These are phyloP conservation scores for Crenichthys baileyi DNA, from an alignment of 2,797 vertebrate genomes.

Conservation along the genomic window DNA sequence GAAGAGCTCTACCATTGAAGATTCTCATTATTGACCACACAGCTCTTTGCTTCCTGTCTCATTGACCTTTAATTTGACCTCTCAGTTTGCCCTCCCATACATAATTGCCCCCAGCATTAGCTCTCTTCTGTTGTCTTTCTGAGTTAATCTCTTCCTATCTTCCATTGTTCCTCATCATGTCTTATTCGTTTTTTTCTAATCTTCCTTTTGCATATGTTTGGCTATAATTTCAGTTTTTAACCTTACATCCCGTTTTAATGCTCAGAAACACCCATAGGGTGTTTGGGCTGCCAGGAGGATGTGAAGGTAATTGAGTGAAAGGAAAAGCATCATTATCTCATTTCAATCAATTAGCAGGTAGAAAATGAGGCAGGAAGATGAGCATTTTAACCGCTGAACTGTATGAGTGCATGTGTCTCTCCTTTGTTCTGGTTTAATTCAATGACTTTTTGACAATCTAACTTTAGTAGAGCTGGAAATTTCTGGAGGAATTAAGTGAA, in stretches of 20 bases:
- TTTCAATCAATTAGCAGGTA: conserved; percentile 72
- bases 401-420: conserved; percentile 9
- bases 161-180: conserved; percentile 13
- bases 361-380: conserved; percentile 59
- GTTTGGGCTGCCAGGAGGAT: conserved; percentile 63
- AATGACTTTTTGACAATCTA: neutral
- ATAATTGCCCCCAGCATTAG: conserved; percentile 26
- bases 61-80: conserved; percentile 50
- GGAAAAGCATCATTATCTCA: conserved; percentile 78
- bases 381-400: conserved; percentile 29
- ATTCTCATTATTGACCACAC: conserved; percentile 41
- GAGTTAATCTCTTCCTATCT: conserved; percentile 5
- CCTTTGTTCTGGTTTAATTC: neutral
- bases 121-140: neutral
- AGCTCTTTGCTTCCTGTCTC: conserved; percentile 47
- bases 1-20: conserved; percentile 23
- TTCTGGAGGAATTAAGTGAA: too few relatives aligned
- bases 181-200: conserved; percentile 6
- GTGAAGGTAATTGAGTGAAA: conserved; percentile 64
- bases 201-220: conserved; percentile 19
- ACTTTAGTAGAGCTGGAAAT: neutral
- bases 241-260: conserved; percentile 30
- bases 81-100: conserved; percentile 36
- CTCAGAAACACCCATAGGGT: conserved; percentile 47
- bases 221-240: conserved; percentile 9